Evolutionary conservation across 1,140 invertebrate genomes (phyloP).

Genomic region (Manduca sexta): DNA sequence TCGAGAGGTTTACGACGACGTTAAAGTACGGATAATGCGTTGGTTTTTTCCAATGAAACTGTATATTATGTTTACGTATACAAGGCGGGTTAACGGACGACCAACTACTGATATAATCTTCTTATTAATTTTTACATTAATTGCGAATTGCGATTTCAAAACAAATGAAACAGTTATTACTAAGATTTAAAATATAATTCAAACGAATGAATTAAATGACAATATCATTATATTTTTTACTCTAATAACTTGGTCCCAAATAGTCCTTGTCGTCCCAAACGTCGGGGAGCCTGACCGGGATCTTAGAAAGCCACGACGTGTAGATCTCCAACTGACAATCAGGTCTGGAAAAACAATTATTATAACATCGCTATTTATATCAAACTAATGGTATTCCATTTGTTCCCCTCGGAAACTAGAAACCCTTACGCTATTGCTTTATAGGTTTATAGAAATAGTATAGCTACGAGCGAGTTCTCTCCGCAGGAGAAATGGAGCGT

Average conservation of each 20-base stretch:
- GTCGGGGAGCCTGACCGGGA: conserved; percentile 44
- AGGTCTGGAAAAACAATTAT: conserved; percentile 44
- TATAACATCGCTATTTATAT: too few species aligned
- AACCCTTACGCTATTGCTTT: too few species aligned
- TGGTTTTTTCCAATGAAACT: too few species aligned
- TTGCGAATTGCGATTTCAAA: background rate
- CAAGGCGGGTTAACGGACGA: background rate
- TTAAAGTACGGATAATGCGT: too few species aligned
- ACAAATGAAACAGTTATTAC: background rate
- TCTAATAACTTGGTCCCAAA: conserved; percentile 1
- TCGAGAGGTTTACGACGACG: too few species aligned
- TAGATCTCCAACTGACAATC: conserved; percentile 62
- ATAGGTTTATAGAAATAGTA: background rate
- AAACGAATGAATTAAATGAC: too few species aligned
- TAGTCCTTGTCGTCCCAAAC: conserved; percentile 53
- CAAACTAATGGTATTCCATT: too few species aligned
- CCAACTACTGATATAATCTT: background rate
- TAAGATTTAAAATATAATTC: background rate
- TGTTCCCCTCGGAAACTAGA: too few species aligned
- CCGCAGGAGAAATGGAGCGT: background rate
- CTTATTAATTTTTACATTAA: background rate
- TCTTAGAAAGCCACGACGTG: conserved; percentile 47
- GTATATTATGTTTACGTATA: too few species aligned
- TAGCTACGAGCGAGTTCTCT: background rate
- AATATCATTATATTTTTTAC: too few species aligned